These are phyloP conservation scores for Paradisaea rubra DNA, from an alignment of 2,113 vertebrate genomes.

Conservation along the genomic window DNA sequence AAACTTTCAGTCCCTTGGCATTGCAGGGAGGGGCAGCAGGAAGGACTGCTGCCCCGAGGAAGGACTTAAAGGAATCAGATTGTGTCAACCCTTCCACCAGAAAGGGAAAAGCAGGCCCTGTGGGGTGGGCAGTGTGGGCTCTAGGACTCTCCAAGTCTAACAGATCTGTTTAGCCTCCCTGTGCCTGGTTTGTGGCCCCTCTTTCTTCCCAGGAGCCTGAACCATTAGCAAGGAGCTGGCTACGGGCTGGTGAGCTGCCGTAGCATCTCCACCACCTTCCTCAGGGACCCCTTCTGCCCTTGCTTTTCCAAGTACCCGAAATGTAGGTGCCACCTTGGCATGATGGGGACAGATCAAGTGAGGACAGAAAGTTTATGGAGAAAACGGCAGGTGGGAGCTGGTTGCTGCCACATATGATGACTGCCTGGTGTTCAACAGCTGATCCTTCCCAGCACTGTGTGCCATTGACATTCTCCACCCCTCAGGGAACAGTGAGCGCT, in stretches of 20 bases:
- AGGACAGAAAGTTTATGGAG: background rate
- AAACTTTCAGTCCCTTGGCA: background rate
- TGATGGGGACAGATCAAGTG: background rate
- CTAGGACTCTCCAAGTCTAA: background rate
- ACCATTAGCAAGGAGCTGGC: background rate
- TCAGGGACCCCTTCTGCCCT: background rate
- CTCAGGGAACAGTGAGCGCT: background rate
- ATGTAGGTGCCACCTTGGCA: background rate
- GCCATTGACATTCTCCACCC: background rate
- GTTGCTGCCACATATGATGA: background rate
- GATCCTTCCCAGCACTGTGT: background rate
- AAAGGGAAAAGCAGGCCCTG: background rate
- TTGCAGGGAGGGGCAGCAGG: background rate
- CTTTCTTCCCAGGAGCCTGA: background rate
- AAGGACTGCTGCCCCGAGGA: background rate
- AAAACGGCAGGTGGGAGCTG: background rate
- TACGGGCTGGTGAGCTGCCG: background rate
- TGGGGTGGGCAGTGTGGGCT: background rate
- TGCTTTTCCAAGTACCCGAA: background rate
- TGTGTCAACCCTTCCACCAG: background rate
- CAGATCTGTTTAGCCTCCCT: background rate
- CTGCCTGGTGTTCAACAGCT: background rate
- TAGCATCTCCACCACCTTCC: background rate
- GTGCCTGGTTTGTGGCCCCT: background rate
- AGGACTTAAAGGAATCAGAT: background rate